Conservation (phyloP, 2,113 vertebrate species). For the Lepus europaeus region DNA sequence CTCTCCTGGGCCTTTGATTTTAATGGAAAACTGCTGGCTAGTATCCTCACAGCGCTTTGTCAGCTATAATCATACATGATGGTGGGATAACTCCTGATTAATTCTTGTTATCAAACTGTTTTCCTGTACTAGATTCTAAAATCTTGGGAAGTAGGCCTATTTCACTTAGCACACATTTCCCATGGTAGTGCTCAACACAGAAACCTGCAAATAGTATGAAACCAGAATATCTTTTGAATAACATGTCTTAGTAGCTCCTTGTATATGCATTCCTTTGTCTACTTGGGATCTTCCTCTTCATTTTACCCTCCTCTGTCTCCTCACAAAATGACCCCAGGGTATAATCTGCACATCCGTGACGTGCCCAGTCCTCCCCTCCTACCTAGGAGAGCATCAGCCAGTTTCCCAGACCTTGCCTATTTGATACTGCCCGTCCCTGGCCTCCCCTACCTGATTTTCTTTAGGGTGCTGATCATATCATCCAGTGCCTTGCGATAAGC, state of each 20-base stretch:
- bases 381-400: neutral
- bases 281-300: neutral
- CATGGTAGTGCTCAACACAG: neutral
- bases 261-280: neutral
- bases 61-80: neutral
- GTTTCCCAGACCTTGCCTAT: neutral
- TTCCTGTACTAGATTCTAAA: neutral
- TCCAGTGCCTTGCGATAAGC: slow-evolving; percentile 95
- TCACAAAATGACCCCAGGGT: neutral
- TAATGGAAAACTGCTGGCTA: neutral
- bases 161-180: neutral
- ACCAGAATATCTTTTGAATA: neutral
- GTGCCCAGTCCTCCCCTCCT: neutral
- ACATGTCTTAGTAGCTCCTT: neutral
- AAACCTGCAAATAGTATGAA: neutral
- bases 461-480: slow-evolving; percentile 93
- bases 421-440: accelerated
- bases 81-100: neutral
- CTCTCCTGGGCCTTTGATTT: neutral
- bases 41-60: neutral
- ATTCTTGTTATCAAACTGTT: neutral
- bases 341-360: neutral
- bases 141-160: neutral
- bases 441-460: slow-evolving; percentile 91
- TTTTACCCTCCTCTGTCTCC: neutral